Conservation (phyloP, 2,797 vertebrate species). For the Lates japonicus region DNA sequence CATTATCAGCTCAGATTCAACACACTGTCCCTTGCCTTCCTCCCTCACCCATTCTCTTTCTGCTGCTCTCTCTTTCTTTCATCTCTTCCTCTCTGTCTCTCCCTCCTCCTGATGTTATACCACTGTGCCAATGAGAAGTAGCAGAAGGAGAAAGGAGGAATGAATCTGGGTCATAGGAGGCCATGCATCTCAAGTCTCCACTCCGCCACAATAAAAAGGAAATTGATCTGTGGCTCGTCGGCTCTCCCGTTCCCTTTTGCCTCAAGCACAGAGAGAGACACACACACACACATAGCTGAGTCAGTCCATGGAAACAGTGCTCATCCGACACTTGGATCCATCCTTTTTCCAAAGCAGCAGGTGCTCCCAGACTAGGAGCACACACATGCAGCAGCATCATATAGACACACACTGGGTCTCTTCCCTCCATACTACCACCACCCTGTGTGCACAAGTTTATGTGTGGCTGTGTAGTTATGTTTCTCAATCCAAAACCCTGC, state of each 20-base stretch:
- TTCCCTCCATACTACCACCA: constrained; percentile 14
- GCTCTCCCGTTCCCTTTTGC: constrained; percentile 60
- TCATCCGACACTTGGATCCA: constrained; percentile 66
- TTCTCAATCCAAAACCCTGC: constrained; percentile 39
- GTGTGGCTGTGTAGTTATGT: constrained; percentile 22
- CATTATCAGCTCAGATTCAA: constrained; percentile 36
- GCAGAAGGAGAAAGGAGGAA: constrained; percentile 76
- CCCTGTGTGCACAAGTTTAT: constrained; percentile 17
- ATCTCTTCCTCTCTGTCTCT: constrained; percentile 48
- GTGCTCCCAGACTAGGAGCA: constrained; percentile 54
- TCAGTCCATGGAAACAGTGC: constrained; percentile 57
- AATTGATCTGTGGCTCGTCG: constrained; percentile 78
- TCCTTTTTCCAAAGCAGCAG: constrained; percentile 71
- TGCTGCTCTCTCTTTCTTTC: constrained; percentile 22
- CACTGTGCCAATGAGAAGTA: constrained; percentile 74
- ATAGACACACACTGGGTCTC: constrained; percentile 37
- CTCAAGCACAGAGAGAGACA: constrained; percentile 18
- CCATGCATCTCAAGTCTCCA: constrained; percentile 87
- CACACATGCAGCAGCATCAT: constrained; percentile 38
- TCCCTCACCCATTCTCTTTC: constrained; percentile 30
- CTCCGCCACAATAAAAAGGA: constrained; percentile 76
- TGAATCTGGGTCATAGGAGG: constrained; percentile 88
- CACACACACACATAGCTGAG: constrained; percentile 48
- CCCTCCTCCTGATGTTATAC: constrained; percentile 61
- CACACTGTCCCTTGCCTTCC: neutral